Evolutionary conservation across 1,140 invertebrate species (phyloP).

Genomic region (Bilobella aurantiaca): DNA sequence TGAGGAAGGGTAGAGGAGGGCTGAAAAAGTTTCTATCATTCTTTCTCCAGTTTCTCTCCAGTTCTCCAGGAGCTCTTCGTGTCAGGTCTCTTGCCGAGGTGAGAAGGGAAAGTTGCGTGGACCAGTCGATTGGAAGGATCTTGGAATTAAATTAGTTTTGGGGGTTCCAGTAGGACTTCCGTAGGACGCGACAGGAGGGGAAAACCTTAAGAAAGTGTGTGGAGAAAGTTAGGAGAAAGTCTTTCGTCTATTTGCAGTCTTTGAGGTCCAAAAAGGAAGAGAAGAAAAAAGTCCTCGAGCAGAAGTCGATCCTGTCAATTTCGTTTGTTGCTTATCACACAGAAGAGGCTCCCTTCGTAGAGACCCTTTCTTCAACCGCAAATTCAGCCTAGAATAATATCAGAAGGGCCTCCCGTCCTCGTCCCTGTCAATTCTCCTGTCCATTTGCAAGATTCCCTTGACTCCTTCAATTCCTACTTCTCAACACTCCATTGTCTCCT

Average conservation of each 20-base stretch:
- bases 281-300: constrained; percentile 3
- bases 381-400: too few species aligned
- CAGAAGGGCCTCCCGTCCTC: neutral
- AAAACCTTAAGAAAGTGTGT: constrained; percentile 1
- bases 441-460: neutral
- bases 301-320: constrained; percentile 14
- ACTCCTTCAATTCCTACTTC: neutral
- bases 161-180: constrained; percentile 5
- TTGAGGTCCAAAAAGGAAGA: neutral
- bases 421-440: neutral
- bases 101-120: neutral
- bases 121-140: constrained; percentile 16
- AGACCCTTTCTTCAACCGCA: too few species aligned
- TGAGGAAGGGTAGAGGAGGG: too few species aligned
- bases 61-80: too few species aligned
- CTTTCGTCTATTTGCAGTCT: neutral
- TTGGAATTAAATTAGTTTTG: constrained; percentile 29
- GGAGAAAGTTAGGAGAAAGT: neutral
- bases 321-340: neutral
- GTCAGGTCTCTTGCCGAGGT: too few species aligned
- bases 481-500: neutral
- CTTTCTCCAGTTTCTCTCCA: too few species aligned
- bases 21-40: neutral
- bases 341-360: neutral
- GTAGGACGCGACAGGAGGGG: neutral